These are phyloP conservation scores for Limonius californicus DNA, from an alignment of 1,140 invertebrate species.

Conservation along the genomic window DNA sequence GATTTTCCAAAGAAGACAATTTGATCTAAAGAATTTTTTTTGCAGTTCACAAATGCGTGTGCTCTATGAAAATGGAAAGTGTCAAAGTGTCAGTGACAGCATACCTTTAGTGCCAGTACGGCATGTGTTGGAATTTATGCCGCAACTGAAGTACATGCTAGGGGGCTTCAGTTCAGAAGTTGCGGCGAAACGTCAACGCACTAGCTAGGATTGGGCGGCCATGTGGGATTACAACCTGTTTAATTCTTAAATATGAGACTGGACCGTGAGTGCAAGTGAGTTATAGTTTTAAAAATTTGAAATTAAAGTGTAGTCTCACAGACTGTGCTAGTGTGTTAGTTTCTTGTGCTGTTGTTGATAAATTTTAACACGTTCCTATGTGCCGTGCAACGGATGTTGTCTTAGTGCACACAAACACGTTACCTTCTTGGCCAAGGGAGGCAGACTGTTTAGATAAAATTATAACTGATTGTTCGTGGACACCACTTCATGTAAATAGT, in stretches of 20 bases:
- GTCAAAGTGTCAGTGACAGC: slow-evolving; percentile 58
- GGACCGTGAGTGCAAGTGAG: not conserved
- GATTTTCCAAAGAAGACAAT: no score
- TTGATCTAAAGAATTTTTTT: no score
- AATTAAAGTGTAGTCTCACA: not conserved
- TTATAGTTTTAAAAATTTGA: no score
- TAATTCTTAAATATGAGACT: not conserved
- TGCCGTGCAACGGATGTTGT: not conserved
- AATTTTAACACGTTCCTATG: not conserved
- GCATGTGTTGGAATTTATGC: slow-evolving; percentile 78
- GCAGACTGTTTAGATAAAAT: not conserved
- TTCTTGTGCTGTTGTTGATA: not conserved
- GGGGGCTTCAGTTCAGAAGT: slow-evolving; percentile 44
- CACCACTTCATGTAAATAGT: not conserved
- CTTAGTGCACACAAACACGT: not conserved
- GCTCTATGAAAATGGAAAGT: slow-evolving; percentile 68
- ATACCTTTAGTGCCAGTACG: slow-evolving; percentile 73
- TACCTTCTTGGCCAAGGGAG: slow-evolving; percentile 4
- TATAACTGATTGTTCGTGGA: not conserved
- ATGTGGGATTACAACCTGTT: slow-evolving; percentile 33
- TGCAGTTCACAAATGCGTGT: slow-evolving; percentile 70
- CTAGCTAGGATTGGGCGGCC: slow-evolving; percentile 58
- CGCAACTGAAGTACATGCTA: slow-evolving; percentile 80
- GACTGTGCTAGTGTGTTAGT: not conserved
- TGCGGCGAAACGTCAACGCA: slow-evolving; percentile 56